Evolutionary conservation across 2,797 vertebrate genomes (phyloP).

Genomic region (Pipistrellus kuhlii): DNA sequence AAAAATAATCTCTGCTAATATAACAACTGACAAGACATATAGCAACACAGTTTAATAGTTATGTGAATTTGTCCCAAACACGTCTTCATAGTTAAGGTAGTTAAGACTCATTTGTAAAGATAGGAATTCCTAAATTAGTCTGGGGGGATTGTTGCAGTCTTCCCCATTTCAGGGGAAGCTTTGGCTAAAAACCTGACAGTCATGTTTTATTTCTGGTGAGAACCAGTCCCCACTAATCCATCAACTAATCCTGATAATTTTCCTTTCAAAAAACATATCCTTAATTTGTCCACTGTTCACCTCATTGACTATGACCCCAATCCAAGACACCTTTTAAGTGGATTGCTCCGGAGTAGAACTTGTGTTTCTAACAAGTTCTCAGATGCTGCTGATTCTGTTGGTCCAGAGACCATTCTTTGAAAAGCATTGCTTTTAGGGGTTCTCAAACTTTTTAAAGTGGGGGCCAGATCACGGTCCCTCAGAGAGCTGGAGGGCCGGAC

Average conservation of each 20-base stretch:
- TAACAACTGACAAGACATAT: neutral
- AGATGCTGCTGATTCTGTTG: neutral
- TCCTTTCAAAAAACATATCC: neutral
- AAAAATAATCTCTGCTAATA: neutral
- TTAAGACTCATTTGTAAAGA: neutral
- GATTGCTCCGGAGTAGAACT: neutral
- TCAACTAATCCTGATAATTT: neutral
- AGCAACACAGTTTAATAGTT: neutral
- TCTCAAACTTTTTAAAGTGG: too few species aligned
- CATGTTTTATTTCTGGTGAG: conserved; percentile 26
- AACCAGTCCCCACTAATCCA: neutral
- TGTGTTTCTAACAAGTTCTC: neutral
- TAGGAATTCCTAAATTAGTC: neutral
- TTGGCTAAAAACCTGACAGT: conserved; percentile 1
- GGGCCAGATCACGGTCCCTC: too few species aligned
- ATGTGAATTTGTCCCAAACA: neutral
- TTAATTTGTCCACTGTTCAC: neutral
- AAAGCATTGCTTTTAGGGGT: too few species aligned
- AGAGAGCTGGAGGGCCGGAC: too few species aligned
- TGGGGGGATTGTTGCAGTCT: neutral
- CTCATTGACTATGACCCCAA: neutral
- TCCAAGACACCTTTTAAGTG: neutral
- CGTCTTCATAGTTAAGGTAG: neutral
- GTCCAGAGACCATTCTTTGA: neutral
- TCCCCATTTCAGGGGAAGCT: neutral